Percentiles rank a stretch among this genome's conserved stretches.
These are phyloP conservation scores for Physella acuta DNA, from an alignment of 1,140 invertebrate species.

Conservation along the genomic window DNA sequence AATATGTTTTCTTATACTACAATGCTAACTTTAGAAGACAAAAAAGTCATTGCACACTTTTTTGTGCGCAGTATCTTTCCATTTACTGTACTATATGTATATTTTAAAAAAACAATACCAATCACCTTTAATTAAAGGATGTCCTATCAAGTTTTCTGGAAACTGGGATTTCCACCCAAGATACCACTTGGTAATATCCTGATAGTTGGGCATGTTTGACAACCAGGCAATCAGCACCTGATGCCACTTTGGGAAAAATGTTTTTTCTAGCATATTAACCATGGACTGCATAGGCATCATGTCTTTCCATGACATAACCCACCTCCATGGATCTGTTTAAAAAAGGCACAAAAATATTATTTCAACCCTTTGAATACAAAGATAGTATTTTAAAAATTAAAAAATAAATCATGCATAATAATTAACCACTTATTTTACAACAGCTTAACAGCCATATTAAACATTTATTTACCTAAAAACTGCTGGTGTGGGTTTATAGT, in stretches of 20 bases:
- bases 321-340: slow-evolving; percentile 74
- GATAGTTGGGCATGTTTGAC: slow-evolving; percentile 71
- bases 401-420: background rate
- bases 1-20: no score
- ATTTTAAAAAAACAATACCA: background rate
- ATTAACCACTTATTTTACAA: no score
- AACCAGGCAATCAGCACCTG: slow-evolving; percentile 78
- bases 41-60: background rate
- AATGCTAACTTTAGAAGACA: background rate
- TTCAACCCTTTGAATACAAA: background rate
- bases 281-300: slow-evolving; percentile 73
- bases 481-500: slow-evolving; percentile 86
- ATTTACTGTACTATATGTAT: no score
- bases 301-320: slow-evolving; percentile 84
- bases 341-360: background rate
- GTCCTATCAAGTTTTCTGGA: slow-evolving; percentile 68
- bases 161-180: slow-evolving; percentile 83
- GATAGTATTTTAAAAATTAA: background rate
- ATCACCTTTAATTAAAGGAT: slow-evolving; percentile 73
- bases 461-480: slow-evolving; percentile 67
- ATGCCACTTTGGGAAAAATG: slow-evolving; percentile 87
- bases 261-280: slow-evolving; percentile 75
- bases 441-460: no score
- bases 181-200: slow-evolving; percentile 86
- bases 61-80: no score